Base-by-base conservation (phyloP, 2,797 vertebrate species). In the Paramormyrops hopkinsi region DNA sequence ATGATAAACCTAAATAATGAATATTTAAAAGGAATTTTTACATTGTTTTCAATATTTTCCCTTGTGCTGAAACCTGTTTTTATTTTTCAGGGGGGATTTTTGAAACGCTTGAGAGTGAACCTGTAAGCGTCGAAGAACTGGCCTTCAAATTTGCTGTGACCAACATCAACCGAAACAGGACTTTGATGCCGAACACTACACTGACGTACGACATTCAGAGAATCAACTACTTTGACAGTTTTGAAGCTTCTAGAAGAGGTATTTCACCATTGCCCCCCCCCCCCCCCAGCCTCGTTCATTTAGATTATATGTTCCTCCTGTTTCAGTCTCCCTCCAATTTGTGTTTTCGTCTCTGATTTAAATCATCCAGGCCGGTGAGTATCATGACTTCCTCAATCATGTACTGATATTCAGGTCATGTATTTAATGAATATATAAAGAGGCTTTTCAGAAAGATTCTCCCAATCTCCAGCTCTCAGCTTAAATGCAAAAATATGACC, bases 91-190 rank as follows among this genome's bases (percentile, higher is more conserved):
- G 98, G 90, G 98, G 98, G 53, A 99, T 99, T 92, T 99, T 99
- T 88, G 98, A 99, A 97, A 98, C 97, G 2, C 94, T 97, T 93
- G 98, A 99, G 94, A 98, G 97, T 54, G 98, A 99, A 92, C 95
- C 98, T 37, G 96, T 99, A 93, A 99, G 98, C 56, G 94, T 97
- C 93, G 98, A 99, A 91, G 98, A 99, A 95, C 92, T 99, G 94
- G 98, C 98, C 37, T 99, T 99, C 97, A 99, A 99, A 95, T 99
- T 99, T 93, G 98, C 98, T 44, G 97, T 99, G 89, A 98, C 96
- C 94, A 99, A 97, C 94, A 98, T 99, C 93, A 99, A 99, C 94
- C 96, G 98, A 92, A 99, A 99, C 95, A 97, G 97, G 95, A 98
- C 97, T 82, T 94, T 99, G 94, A 98, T 99, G 97, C 98, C 98